These are phyloP conservation scores for Lerema accius DNA, from an alignment of 1,140 invertebrate species.

Conservation along the genomic window DNA sequence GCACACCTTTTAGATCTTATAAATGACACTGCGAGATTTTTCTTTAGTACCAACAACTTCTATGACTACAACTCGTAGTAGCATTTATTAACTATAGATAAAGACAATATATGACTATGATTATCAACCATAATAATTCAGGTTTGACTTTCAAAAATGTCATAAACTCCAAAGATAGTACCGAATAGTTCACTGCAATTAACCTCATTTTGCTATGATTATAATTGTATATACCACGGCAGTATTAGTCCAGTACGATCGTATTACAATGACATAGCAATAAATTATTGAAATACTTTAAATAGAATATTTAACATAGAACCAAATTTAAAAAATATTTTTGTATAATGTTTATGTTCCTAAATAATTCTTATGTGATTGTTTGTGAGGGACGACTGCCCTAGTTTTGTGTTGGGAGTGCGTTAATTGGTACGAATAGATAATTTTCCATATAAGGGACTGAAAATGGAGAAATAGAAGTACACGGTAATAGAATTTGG, in stretches of 20 bases:
- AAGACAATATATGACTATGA: too few species aligned
- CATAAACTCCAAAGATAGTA: too few species aligned
- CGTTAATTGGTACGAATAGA: constrained; percentile 50
- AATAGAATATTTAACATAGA: constrained; percentile 50
- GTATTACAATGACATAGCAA: constrained; percentile 29
- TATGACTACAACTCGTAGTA: too few species aligned
- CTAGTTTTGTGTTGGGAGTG: constrained; percentile 47
- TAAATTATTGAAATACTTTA: constrained; percentile 41
- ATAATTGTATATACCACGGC: too few species aligned
- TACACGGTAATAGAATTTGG: constrained; percentile 2
- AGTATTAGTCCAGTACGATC: constrained; percentile 23
- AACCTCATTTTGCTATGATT: too few species aligned
- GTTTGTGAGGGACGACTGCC: constrained; percentile 43
- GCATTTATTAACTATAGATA: too few species aligned
- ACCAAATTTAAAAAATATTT: constrained; percentile 71
- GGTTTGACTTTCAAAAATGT: too few species aligned
- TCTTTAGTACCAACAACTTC: too few species aligned
- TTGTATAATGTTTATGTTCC: constrained; percentile 74
- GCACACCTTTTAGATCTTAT: too few species aligned
- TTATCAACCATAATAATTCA: too few species aligned
- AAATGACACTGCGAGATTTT: too few species aligned
- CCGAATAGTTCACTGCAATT: too few species aligned
- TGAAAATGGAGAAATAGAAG: constrained; percentile 23
- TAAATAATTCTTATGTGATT: constrained; percentile 66
- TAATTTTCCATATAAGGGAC: constrained; percentile 37